Base-by-base conservation (phyloP, 2,888 invertebrate genomes). In the Neoascia interrupta region DNA sequence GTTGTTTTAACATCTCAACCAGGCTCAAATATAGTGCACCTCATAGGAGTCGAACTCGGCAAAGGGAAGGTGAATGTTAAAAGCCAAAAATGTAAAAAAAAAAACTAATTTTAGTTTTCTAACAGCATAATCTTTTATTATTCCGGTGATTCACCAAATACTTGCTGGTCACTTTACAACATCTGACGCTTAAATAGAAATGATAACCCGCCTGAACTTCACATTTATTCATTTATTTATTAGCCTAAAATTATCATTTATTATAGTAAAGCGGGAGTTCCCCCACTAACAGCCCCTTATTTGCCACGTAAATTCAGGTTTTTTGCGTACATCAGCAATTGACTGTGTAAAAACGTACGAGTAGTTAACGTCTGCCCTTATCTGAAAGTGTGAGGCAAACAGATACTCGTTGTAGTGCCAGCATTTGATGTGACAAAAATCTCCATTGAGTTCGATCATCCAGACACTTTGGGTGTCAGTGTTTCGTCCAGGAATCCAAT, bases 281-380 rank as follows among this genome's bases (percentile, higher is more conserved):
- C 8, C 4, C 1, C 18, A 1, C 15, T n/a, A 60, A 45, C 60
- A 60, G 8, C 31, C 16, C 16, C 11, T 13, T 5, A 60, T 47
- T 8, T 45, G 23, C 60, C 60, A 60, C 8, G 21, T 45, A 13
- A 45, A 60, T 8, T 34, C 45, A 1, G 60, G 34, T 2, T 45
- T 19, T 21, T 43, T 1, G n/a, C n/a, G 15, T 2, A 3, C 26
- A 0, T 31, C 11, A n/a, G 15, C 60, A 8, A 19, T 11, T 34
- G 43, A 45, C 45, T 21, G 23, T 1, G 60, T 31, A 10, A 60
- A 60, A 0, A 60, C 60, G 18, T 60, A 45, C 23, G 60, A 60
- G 8, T 34, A 60, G 3, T 5, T 4, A 6, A 21, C 6, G 6
- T 47, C 23, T 6, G 21, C 43, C 21, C 36, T 3, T 1, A 10